Evolutionary conservation across 2,113 vertebrate genomes (phyloP).

Genomic region (Indri indri): DNA sequence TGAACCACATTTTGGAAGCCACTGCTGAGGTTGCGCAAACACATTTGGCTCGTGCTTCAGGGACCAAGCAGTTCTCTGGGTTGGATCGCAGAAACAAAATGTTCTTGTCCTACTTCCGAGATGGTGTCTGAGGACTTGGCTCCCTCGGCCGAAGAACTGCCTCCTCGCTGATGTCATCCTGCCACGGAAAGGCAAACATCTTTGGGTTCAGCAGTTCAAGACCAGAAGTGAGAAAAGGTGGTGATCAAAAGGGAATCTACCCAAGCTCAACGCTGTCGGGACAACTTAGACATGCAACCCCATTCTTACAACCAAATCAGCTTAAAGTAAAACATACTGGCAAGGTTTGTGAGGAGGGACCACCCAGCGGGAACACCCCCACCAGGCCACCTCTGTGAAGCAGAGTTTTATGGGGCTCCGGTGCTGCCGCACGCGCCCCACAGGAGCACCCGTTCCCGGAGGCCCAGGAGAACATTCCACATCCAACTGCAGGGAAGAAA

Average conservation of each 20-base stretch:
- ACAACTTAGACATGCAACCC: neutral
- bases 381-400: fast-evolving
- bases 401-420: neutral
- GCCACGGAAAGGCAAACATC: slow-evolving; percentile 7
- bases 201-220: slow-evolving; percentile 60
- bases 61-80: slow-evolving; percentile 75
- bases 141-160: slow-evolving; percentile 24
- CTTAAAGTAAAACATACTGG: neutral
- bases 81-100: slow-evolving; percentile 78
- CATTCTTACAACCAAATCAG: neutral
- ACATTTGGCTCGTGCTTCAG: slow-evolving; percentile 51
- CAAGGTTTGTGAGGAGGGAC: neutral
- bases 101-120: slow-evolving; percentile 80
- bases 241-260: neutral
- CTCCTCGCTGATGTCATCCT: slow-evolving; percentile 71
- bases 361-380: neutral
- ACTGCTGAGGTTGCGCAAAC: slow-evolving; percentile 68
- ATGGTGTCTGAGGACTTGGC: slow-evolving; percentile 71
- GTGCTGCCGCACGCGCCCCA: neutral
- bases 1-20: slow-evolving; percentile 48
- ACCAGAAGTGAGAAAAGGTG: slow-evolving; percentile 16
- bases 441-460: neutral
- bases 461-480: neutral
- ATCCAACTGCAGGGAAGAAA: neutral
- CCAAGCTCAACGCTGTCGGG: neutral